phyloP scores from a whole-genome alignment of 2,888 invertebrate genomes.

The Aphodius sticticus region DNA sequence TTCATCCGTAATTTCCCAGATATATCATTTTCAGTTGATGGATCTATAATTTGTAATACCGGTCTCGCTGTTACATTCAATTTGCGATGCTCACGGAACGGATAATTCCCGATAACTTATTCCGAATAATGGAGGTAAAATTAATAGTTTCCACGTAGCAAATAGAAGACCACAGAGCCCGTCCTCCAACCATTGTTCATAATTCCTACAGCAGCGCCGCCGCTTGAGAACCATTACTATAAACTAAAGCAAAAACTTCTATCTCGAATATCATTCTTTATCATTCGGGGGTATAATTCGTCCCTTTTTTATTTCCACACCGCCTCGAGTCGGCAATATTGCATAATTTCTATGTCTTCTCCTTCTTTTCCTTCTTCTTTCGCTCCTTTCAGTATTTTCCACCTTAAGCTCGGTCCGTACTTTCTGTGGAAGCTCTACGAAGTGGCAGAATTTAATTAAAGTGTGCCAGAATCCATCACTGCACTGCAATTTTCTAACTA shows the following conservation, averaged over 20 bases:
- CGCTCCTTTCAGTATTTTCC: constrained; percentile 33
- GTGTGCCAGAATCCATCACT: constrained; percentile 50
- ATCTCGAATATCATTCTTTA: background rate
- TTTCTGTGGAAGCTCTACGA: constrained; percentile 36
- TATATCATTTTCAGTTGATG: constrained; percentile 4
- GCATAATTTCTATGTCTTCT: constrained; percentile 35
- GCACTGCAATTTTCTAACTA: constrained; percentile 51
- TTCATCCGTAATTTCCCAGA: background rate
- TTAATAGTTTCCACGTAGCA: background rate
- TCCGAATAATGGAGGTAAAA: background rate
- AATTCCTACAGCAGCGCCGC: background rate
- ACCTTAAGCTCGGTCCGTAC: constrained; percentile 37
- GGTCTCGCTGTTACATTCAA: background rate
- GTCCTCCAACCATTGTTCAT: background rate
- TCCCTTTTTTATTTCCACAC: constrained; percentile 10
- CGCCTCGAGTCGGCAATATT: constrained; percentile 30
- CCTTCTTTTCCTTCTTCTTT: constrained; percentile 25
- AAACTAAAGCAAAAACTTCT: background rate
- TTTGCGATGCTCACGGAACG: constrained; percentile 4
- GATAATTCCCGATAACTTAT: constrained; percentile 4
- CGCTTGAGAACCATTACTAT: background rate
- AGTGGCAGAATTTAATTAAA: constrained; percentile 54
- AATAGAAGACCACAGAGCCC: background rate
- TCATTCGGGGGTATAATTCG: background rate
- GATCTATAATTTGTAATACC: background rate